A percentile compares a stretch with the other conserved stretches of the same genome.
Conservation (phyloP, 35 echinoderm and acorn worm species). For the Heliocidaris tuberculata region DNA sequence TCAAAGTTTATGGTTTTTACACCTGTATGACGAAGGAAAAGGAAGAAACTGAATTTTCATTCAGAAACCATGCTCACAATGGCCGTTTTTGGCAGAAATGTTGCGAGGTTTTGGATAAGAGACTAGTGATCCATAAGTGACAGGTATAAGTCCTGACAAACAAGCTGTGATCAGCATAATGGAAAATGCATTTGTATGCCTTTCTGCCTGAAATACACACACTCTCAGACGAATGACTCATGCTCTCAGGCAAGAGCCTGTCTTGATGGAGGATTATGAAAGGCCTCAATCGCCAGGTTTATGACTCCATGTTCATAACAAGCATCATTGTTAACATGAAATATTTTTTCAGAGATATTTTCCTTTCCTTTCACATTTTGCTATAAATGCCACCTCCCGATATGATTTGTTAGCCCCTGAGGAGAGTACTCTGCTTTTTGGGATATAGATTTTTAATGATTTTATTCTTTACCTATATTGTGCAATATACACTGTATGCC, state of each 20-base stretch:
- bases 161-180: slow-evolving; percentile 36
- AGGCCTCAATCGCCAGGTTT: not conserved
- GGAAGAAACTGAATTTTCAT: not conserved
- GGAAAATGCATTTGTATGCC: slow-evolving; percentile 32
- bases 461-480: too few species aligned
- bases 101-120: not conserved
- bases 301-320: not conserved
- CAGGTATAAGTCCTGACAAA: slow-evolving; percentile 5
- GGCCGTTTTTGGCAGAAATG: not conserved
- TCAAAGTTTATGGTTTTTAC: not conserved
- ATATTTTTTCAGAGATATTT: not conserved
- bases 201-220: not conserved
- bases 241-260: not conserved
- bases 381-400: too few species aligned
- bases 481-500: too few species aligned
- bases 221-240: not conserved
- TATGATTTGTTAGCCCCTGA: too few species aligned
- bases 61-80: not conserved
- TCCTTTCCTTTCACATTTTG: too few species aligned
- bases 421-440: too few species aligned
- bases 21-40: not conserved
- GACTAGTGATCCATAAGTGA: not conserved
- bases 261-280: not conserved
- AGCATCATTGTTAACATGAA: not conserved
- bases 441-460: too few species aligned